Base-by-base conservation (phyloP, 2,888 invertebrate species). In the Diplazon laetatorius region DNA sequence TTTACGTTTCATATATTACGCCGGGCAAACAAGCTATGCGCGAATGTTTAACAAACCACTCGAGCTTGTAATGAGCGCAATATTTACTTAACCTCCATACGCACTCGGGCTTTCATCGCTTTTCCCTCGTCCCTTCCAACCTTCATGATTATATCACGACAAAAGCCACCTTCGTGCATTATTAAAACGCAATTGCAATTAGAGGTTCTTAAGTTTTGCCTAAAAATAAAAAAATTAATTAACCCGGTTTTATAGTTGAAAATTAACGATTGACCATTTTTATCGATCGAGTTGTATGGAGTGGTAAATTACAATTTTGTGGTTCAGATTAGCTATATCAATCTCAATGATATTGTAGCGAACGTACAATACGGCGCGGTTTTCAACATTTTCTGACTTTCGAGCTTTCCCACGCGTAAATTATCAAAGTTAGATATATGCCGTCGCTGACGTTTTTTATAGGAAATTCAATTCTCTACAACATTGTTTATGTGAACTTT, bases 41-140 rank as follows among this genome's bases (percentile, higher is more conserved):
- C 66, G 57, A 73, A 74, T 74, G 59, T 74, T 66, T 66, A 60
- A 44, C 50, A 35, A 66, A 60, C 50, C n/a, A 35, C 66, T 68
- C 59, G 66, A 52, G 59, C 59, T 48, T 66, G 60, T 66, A 74
- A 74, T 74, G 74, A 74, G 74, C 60, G 25, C 65, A 25, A 66
- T 60, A 68, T 74, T 74, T 66, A 60, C 66, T 68, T 42, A 66
- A 60, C 60, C 50, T 66, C 35, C 14, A 16, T 60, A 30, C 48
- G n/a, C n/a, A 42, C 30, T 50, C 50, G 37, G 2, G 20, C 37
- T 69, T 59, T 69, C 69, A 48, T 69, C 69, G 30, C 57, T 46
- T 3, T n/a, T 9, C n/a, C 55, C 30, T 14, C 14, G 48, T 42
- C 25, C 9, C 14, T 65, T 42, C 25, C 9, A 42, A 25, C 2